Evolutionary conservation across 1,140 invertebrate species (phyloP).

Genomic region (Mylabris phalerata): DNA sequence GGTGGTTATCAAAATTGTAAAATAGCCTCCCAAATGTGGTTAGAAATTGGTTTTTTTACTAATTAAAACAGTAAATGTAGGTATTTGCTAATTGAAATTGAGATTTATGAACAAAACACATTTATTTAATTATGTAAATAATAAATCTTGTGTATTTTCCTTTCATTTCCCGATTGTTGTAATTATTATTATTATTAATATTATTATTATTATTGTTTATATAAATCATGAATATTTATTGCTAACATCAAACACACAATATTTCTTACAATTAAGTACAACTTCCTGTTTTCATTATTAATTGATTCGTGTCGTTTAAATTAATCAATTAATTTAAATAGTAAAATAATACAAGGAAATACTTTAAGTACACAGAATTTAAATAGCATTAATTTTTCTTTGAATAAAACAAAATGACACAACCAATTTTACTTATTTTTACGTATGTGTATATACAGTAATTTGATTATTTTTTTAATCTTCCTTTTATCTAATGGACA

Average conservation of each 20-base stretch:
- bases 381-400: slow-evolving; percentile 29
- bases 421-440: slow-evolving; percentile 25
- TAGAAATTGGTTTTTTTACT: too few relatives aligned
- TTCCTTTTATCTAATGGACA: slow-evolving; percentile 31
- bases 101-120: slow-evolving; percentile 38
- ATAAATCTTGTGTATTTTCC: too few relatives aligned
- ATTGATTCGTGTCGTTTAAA: background rate
- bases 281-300: slow-evolving; percentile 27
- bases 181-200: slow-evolving; percentile 30
- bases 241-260: slow-evolving; percentile 45
- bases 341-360: slow-evolving; percentile 41
- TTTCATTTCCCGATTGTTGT: too few relatives aligned
- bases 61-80: slow-evolving; percentile 7
- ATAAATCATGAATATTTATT: slow-evolving; percentile 43
- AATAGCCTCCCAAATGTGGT: too few relatives aligned
- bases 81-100: too few relatives aligned
- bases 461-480: slow-evolving; percentile 37
- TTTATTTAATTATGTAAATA: slow-evolving; percentile 29
- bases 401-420: slow-evolving; percentile 30
- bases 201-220: slow-evolving; percentile 38
- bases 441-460: slow-evolving; percentile 38
- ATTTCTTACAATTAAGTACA: slow-evolving; percentile 44
- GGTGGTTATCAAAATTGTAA: too few relatives aligned
- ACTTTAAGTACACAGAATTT: slow-evolving; percentile 31
- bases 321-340: slow-evolving; percentile 16